Conservation (phyloP, 2,797 vertebrate species). For the Lepus townsendii region DNA sequence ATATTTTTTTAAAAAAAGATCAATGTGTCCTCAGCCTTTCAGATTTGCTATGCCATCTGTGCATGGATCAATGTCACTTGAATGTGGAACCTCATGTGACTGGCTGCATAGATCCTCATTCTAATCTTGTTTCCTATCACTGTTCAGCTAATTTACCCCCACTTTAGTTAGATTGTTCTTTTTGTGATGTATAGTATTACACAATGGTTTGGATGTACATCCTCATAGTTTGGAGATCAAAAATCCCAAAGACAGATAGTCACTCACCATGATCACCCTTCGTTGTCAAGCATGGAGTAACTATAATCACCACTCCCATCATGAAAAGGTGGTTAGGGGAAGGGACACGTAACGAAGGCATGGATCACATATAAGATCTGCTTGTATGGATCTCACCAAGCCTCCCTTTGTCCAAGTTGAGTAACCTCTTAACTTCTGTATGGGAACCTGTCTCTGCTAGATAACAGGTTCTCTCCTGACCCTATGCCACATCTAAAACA, state of each 20-base stretch:
- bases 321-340: not conserved
- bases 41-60: not conserved
- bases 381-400: fast-evolving
- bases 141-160: not conserved
- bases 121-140: not conserved
- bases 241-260: not conserved
- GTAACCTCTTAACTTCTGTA: not conserved
- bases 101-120: not conserved
- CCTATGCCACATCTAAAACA: not conserved
- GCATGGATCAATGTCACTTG: not conserved
- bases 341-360: fast-evolving
- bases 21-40: not conserved
- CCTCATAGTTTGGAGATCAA: not conserved
- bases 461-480: not conserved
- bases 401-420: not conserved
- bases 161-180: not conserved
- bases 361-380: not conserved
- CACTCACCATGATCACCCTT: not conserved
- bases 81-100: fast-evolving
- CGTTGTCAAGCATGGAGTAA: not conserved
- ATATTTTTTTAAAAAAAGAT: not conserved
- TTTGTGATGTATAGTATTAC: not conserved
- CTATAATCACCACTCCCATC: not conserved
- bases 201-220: not conserved
- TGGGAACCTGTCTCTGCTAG: not conserved